Conservation (phyloP, 2,888 invertebrate species). For the Eupeodes latifasciatus region DNA sequence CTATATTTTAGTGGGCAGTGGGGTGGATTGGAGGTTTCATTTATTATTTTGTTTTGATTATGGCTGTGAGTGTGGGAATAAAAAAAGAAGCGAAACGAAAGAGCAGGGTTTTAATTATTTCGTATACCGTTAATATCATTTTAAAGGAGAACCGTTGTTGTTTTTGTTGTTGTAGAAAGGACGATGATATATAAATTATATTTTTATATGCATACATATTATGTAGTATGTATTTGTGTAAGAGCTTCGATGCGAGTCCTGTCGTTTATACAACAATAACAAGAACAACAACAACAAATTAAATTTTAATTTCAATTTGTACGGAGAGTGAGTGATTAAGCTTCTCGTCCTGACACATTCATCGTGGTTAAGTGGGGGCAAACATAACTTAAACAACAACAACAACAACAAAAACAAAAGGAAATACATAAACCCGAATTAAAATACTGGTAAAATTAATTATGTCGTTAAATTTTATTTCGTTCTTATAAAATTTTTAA, state of each 20-base stretch:
- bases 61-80: neutral
- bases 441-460: conserved; percentile 63
- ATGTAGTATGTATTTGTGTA: neutral
- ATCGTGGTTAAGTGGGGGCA: conserved; percentile 20
- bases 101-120: conserved; percentile 66
- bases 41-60: conserved; percentile 57
- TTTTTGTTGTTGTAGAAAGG: conserved; percentile 31
- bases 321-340: conserved; percentile 57
- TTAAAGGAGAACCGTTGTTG: conserved; percentile 51
- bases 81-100: neutral
- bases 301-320: conserved; percentile 66
- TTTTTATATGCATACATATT: conserved; percentile 5
- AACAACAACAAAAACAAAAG: neutral
- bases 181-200: conserved; percentile 36
- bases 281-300: conserved; percentile 20
- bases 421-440: conserved; percentile 42
- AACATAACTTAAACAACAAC: neutral
- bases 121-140: conserved; percentile 69
- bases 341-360: conserved; percentile 47
- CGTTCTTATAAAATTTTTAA: conserved; percentile 13
- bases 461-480: conserved; percentile 59
- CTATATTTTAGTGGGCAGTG: conserved; percentile 5
- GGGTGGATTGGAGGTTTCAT: conserved; percentile 19
- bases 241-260: neutral
- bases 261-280: neutral